Conservation (phyloP, 2,888 invertebrate species). For the Campopleginae sp. region DNA sequence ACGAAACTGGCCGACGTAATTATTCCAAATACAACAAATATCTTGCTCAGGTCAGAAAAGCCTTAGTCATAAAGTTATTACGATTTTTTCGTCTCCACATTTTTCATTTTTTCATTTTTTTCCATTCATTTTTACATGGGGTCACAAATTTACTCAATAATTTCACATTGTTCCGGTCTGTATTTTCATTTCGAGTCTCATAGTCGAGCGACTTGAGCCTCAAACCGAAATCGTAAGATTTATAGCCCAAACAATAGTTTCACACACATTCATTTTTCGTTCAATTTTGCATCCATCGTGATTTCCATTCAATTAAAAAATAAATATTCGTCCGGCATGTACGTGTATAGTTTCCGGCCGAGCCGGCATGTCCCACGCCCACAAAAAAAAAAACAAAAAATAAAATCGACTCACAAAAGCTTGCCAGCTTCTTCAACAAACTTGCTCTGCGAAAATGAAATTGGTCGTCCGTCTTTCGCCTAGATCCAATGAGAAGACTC, state of each 20-base stretch:
- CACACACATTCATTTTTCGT: not conserved
- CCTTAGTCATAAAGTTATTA: conserved; percentile 63
- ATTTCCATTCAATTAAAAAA: too few species aligned
- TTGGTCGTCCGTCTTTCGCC: conserved; percentile 10
- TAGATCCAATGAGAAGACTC: conserved; percentile 16
- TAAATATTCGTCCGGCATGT: not conserved
- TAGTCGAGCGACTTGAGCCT: conserved; percentile 35
- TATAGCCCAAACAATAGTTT: not conserved
- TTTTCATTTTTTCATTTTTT: conserved; percentile 23
- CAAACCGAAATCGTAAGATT: not conserved
- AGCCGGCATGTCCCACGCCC: not conserved
- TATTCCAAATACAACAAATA: conserved; percentile 97
- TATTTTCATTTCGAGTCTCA: not conserved
- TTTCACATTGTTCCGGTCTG: too few species aligned
- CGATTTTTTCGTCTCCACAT: conserved; percentile 27
- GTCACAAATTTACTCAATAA: too few species aligned
- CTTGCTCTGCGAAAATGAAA: not conserved
- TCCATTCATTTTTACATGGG: too few species aligned
- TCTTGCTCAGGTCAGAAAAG: conserved; percentile 88
- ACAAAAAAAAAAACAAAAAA: not conserved
- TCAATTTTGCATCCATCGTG: too few species aligned
- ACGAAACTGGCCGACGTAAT: conserved; percentile 95
- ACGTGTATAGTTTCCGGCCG: not conserved
- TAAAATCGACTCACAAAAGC: not conserved
- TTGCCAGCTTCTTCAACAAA: not conserved